Evolutionary conservation across 2,797 vertebrate species (phyloP).

Genomic region (Parotocinclus haroldoi): DNA sequence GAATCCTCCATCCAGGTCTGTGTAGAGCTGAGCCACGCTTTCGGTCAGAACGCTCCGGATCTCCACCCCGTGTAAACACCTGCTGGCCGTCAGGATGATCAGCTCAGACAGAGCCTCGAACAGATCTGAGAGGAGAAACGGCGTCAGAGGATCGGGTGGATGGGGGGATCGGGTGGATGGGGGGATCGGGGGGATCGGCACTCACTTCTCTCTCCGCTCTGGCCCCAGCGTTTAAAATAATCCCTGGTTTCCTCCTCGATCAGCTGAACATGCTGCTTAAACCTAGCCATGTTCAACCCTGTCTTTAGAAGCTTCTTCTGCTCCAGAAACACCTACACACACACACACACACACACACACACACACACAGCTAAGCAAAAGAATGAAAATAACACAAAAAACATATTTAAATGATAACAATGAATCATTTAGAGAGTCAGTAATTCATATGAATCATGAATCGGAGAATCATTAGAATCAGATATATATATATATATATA

Average conservation of each 20-base stretch:
- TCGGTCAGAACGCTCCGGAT: constrained; percentile 85
- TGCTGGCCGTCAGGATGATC: constrained; percentile 95
- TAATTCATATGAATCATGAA: too few species aligned
- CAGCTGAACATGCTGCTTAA: constrained; percentile 83
- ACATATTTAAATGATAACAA: too few species aligned
- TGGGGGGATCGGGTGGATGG: neutral
- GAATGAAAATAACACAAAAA: too few species aligned
- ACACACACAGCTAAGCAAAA: neutral
- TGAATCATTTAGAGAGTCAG: too few species aligned
- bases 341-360: constrained; percentile 5
- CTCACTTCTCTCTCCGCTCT: constrained; percentile 88
- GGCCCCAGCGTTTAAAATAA: constrained; percentile 92
- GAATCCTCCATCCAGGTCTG: constrained; percentile 94
- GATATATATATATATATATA: too few species aligned
- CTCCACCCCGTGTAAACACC: constrained; percentile 92
- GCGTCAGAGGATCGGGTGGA: neutral
- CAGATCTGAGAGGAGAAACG: constrained; percentile 73
- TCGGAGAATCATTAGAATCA: too few species aligned
- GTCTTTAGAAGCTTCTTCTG: constrained; percentile 98
- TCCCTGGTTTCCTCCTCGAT: constrained; percentile 90
- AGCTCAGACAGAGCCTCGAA: constrained; percentile 94
- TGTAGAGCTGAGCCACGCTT: constrained; percentile 89
- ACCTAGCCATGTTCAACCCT: constrained; percentile 87
- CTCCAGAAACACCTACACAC: constrained; percentile 86
- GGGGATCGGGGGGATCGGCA: neutral